Conservation (phyloP, 2,888 invertebrate species). For the Laothoe populi region DNA sequence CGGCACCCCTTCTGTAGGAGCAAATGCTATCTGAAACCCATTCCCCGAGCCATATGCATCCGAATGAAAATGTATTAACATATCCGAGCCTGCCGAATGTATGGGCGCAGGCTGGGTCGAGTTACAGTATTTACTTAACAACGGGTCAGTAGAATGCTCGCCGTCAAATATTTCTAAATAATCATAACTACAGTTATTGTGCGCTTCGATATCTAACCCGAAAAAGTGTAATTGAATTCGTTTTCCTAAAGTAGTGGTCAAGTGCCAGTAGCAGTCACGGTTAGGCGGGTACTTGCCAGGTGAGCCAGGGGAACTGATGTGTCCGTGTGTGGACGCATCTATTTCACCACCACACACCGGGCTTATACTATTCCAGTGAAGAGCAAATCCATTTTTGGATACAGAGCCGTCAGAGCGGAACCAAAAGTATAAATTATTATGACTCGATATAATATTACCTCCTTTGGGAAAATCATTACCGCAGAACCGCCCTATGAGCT, state of each 20-base stretch:
- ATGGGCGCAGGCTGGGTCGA: slow-evolving; percentile 90
- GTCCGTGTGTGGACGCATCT: slow-evolving; percentile 87
- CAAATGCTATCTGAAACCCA: slow-evolving; percentile 95
- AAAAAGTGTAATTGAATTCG: slow-evolving; percentile 93
- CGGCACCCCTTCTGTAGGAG: slow-evolving; percentile 88
- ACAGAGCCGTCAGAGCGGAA: slow-evolving; percentile 90
- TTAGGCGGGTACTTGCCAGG: slow-evolving; percentile 94
- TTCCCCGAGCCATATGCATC: slow-evolving; percentile 87
- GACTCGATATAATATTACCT: slow-evolving; percentile 90
- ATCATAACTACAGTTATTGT: slow-evolving; percentile 90
- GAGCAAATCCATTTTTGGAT: slow-evolving; percentile 88
- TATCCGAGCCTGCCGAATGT: slow-evolving; percentile 86
- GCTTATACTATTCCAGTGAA: slow-evolving; percentile 91
- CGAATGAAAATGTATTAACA: slow-evolving; percentile 91
- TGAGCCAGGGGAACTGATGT: slow-evolving; percentile 93
- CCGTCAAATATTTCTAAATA: slow-evolving; percentile 89
- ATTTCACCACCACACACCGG: slow-evolving; percentile 91
- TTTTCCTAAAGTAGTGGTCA: slow-evolving; percentile 88
- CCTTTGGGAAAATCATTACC: slow-evolving; percentile 88
- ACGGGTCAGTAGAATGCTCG: slow-evolving; percentile 67
- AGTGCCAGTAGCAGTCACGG: slow-evolving; percentile 92
- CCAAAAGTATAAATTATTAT: slow-evolving; percentile 91
- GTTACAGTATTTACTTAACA: slow-evolving; percentile 90
- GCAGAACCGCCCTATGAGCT: slow-evolving; percentile 92
- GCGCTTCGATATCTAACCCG: slow-evolving; percentile 89